Conservation (phyloP, 2,888 invertebrate genomes). For the Oscheius sp. region DNA sequence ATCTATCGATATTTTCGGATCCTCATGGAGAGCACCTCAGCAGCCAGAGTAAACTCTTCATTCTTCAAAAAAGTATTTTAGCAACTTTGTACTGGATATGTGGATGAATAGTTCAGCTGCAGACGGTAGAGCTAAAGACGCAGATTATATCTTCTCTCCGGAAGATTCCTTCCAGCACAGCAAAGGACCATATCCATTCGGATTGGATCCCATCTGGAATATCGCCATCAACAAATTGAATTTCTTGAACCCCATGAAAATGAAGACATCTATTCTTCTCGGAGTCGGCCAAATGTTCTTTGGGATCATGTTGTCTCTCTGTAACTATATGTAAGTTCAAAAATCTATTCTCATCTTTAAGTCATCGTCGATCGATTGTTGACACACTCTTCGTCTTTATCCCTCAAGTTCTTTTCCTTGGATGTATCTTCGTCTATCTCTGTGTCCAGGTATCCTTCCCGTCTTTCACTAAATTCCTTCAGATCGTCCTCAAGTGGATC, state of each 20-base stretch:
- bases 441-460: slow-evolving; percentile 78
- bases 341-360: slow-evolving; percentile 59
- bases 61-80: no score
- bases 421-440: slow-evolving; percentile 93
- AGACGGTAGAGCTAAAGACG: slow-evolving; percentile 26
- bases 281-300: slow-evolving; percentile 69
- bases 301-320: slow-evolving; percentile 65
- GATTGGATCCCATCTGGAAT: slow-evolving; percentile 68
- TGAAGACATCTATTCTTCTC: slow-evolving; percentile 67
- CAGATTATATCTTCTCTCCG: slow-evolving; percentile 44
- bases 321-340: slow-evolving; percentile 63
- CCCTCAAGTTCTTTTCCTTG: slow-evolving; percentile 90
- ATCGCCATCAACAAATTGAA: slow-evolving; percentile 67
- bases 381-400: slow-evolving; percentile 91
- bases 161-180: slow-evolving; percentile 46
- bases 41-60: neutral
- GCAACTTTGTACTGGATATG: no score
- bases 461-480: no score
- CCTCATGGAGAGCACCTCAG: slow-evolving; percentile 58
- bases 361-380: slow-evolving; percentile 76
- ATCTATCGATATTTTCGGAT: slow-evolving; percentile 91
- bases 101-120: slow-evolving; percentile 28
- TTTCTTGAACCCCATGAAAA: slow-evolving; percentile 70
- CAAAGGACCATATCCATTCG: slow-evolving; percentile 64
- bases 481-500: slow-evolving; percentile 65